Percentiles rank a stretch among this genome's conserved stretches.
phyloP scores from a whole-genome alignment of 2,797 vertebrate genomes.

The Poeciliopsis paucimaculata region DNA sequence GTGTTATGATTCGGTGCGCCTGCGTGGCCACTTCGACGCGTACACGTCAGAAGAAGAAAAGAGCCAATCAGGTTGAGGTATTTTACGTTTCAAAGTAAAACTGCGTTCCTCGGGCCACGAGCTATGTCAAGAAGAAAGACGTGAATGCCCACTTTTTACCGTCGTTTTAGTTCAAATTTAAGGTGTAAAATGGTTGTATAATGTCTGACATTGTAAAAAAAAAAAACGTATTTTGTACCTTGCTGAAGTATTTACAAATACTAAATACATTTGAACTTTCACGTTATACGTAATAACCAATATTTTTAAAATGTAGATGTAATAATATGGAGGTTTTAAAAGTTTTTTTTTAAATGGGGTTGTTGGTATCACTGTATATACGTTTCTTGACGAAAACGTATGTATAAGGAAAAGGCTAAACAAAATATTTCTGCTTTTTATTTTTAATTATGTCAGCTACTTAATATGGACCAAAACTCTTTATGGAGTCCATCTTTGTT shows the following conservation, averaged over 20 bases:
- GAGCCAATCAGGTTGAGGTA: conserved; percentile 53
- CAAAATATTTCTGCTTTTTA: too few relatives aligned
- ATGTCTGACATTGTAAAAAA: not conserved
- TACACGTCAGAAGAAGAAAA: conserved; percentile 40
- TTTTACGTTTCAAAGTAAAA: conserved; percentile 66
- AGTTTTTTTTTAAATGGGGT: not conserved
- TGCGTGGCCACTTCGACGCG: conserved; percentile 65
- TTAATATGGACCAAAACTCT: too few relatives aligned
- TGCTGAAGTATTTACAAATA: too few relatives aligned
- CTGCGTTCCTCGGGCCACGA: not conserved
- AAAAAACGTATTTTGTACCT: not conserved
- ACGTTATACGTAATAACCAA: not conserved
- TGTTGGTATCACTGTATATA: not conserved
- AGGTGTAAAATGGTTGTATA: not conserved
- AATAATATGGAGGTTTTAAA: not conserved
- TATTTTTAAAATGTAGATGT: not conserved
- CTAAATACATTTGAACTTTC: too few relatives aligned
- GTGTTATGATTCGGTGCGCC: conserved; percentile 67
- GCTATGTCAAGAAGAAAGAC: not conserved
- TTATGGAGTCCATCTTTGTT: not conserved
- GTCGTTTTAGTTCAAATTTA: not conserved
- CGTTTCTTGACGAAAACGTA: too few relatives aligned
- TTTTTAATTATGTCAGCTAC: too few relatives aligned
- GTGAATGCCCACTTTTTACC: not conserved
- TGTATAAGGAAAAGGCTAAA: too few relatives aligned